These are phyloP conservation scores for Callospermophilus lateralis DNA, from an alignment of 2,113 vertebrate genomes.

Conservation along the genomic window DNA sequence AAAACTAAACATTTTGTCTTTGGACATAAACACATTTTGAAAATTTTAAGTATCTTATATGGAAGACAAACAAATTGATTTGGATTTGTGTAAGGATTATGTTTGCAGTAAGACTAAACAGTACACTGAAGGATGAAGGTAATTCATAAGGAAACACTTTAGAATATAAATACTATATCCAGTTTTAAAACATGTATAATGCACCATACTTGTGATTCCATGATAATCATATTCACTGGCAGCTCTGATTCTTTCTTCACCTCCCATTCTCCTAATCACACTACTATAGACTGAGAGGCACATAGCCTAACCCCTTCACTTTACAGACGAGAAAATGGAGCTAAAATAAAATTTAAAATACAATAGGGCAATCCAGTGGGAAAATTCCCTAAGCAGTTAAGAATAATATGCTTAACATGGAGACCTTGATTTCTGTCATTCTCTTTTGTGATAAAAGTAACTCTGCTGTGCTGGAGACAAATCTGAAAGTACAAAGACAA, in stretches of 20 bases:
- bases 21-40: constrained; percentile 78
- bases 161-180: constrained; percentile 74
- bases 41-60: constrained; percentile 63
- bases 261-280: constrained; percentile 74
- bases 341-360: constrained; percentile 83
- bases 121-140: constrained; percentile 65
- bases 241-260: constrained; percentile 55
- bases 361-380: constrained; percentile 79
- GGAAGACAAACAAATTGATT: constrained; percentile 79
- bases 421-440: constrained; percentile 77
- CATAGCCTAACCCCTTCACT: constrained; percentile 59
- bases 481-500: constrained; percentile 51
- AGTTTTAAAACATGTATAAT: constrained; percentile 79
- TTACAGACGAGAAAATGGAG: constrained; percentile 73
- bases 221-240: constrained; percentile 71
- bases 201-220: constrained; percentile 38
- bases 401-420: constrained; percentile 73
- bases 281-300: constrained; percentile 29
- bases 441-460: constrained; percentile 69
- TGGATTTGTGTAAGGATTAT: constrained; percentile 68
- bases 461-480: constrained; percentile 45
- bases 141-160: constrained; percentile 77
- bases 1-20: constrained; percentile 76
- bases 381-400: constrained; percentile 74
- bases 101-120: constrained; percentile 63